Evolutionary conservation across 2,113 vertebrate genomes (phyloP).

Genomic region (Asarcornis scutulata): DNA sequence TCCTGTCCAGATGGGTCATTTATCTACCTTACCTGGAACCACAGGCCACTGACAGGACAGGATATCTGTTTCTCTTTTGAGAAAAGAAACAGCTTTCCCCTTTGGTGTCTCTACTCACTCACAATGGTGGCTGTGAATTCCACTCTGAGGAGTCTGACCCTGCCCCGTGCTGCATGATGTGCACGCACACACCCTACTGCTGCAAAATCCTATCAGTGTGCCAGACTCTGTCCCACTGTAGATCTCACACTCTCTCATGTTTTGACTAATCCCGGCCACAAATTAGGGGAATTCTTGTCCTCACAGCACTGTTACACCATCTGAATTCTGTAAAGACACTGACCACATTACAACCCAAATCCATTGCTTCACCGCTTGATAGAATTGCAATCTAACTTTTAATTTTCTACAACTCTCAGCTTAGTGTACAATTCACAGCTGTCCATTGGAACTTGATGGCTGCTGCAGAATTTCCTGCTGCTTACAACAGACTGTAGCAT

Average conservation of each 20-base stretch:
- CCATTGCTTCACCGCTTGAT: not conserved
- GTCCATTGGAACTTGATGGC: not conserved
- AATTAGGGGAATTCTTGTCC: not conserved
- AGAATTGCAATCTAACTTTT: not conserved
- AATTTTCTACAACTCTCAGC: not conserved
- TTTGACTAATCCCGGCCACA: not conserved
- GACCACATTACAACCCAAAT: not conserved
- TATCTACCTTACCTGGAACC: not conserved
- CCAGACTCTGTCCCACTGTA: not conserved
- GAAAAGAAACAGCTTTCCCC: not conserved
- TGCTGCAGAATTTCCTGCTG: not conserved
- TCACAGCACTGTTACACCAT: not conserved
- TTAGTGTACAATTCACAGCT: not conserved
- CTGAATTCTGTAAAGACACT: not conserved
- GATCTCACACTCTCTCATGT: not conserved
- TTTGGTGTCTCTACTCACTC: not conserved
- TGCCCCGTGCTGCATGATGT: rapidly evolving
- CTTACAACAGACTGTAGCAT: rapidly evolving
- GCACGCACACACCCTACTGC: not conserved
- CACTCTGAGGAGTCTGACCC: not conserved
- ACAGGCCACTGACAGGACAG: not conserved
- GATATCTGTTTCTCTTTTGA: not conserved
- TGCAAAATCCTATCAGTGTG: not conserved
- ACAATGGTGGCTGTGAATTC: not conserved
- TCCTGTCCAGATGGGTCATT: not conserved